These are phyloP conservation scores for Heterodera filipjevi DNA, from an alignment of 2,888 invertebrate genomes.

Conservation along the genomic window DNA sequence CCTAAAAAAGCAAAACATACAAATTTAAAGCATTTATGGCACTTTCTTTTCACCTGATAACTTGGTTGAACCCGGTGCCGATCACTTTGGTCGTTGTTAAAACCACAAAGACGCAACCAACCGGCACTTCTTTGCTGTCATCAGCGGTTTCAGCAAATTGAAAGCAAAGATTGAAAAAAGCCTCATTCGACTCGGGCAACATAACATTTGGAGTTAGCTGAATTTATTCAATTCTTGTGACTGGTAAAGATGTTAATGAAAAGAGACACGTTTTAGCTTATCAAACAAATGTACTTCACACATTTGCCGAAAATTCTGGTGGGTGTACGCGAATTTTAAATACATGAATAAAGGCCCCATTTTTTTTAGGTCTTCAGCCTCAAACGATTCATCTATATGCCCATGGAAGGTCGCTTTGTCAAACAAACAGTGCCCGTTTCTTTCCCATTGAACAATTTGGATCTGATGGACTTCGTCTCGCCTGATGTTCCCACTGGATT, in stretches of 20 bases:
- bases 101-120: conserved; percentile 86
- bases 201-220: no score
- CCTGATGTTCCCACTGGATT: no score
- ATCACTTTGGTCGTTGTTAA: conserved; percentile 49
- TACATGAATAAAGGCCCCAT: neutral
- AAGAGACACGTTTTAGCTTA: no score
- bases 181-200: conserved; percentile 23
- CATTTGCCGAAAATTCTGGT: conserved; percentile 85
- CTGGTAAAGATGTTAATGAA: no score
- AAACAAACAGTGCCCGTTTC: conserved; percentile 74
- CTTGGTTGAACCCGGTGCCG: conserved; percentile 48
- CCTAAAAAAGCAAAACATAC: no score
- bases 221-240: no score
- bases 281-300: conserved; percentile 88
- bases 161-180: conserved; percentile 54
- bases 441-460: conserved; percentile 76
- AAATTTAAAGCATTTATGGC: no score
- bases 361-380: conserved; percentile 81
- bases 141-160: conserved; percentile 78
- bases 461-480: conserved; percentile 76
- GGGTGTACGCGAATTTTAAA: conserved; percentile 9
- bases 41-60: conserved; percentile 46
- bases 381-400: conserved; percentile 83
- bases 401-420: conserved; percentile 83
- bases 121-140: conserved; percentile 85